Evolutionary conservation across 2,113 vertebrate genomes (phyloP).

Genomic region (Lepus europaeus): DNA sequence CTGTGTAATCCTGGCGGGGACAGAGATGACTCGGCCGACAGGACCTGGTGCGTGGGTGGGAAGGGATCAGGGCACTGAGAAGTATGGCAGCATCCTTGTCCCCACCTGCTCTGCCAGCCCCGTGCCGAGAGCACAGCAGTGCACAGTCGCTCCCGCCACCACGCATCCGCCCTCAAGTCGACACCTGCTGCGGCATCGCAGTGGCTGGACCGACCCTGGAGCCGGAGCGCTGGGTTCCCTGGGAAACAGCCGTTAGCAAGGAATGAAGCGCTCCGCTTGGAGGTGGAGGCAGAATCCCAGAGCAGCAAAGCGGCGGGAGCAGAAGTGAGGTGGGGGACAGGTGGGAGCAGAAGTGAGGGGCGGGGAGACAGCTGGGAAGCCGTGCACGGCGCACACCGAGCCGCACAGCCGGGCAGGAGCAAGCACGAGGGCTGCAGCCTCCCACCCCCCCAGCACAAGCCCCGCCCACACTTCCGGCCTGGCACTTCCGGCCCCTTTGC

Average conservation of each 20-base stretch:
- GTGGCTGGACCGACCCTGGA: background rate
- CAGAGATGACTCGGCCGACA: background rate
- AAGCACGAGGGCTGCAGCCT: background rate
- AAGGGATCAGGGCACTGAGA: background rate
- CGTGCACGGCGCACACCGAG: rapidly evolving
- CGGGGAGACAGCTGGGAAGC: background rate
- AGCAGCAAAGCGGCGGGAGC: background rate
- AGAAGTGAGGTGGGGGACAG: background rate
- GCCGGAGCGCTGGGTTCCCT: background rate
- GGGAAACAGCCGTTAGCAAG: background rate
- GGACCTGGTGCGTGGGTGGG: background rate
- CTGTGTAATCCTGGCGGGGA: background rate
- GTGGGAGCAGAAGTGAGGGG: background rate
- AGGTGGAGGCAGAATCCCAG: background rate
- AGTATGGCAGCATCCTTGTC: background rate
- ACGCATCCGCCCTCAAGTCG: background rate
- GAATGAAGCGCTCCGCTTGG: background rate
- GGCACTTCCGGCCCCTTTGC: background rate
- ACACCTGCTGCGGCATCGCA: rapidly evolving
- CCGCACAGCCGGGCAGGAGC: no score
- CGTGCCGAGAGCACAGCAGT: rapidly evolving
- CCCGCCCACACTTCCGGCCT: rapidly evolving
- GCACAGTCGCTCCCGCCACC: background rate
- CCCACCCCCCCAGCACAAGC: background rate
- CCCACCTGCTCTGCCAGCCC: no score